Evolutionary conservation across 2,797 vertebrate species (phyloP), one percentile per base, ranked within the genome.

Genomic region (Ctenopoma kingsleyae): DNA sequence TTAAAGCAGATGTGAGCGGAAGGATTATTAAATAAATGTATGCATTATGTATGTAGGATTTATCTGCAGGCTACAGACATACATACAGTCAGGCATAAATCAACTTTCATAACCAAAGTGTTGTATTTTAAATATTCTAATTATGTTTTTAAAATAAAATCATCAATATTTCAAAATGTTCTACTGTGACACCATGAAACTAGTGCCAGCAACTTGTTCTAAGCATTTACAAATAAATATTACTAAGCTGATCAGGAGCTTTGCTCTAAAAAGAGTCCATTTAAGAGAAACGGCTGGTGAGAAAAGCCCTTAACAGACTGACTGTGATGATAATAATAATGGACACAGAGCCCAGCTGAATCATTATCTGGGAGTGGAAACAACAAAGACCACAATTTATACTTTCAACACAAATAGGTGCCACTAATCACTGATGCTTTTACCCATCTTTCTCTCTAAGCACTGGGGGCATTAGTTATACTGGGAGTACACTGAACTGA

Each of bases 311-410:
- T 3, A 46, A 41, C 19, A 48, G 12, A 44, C 36, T 35, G 16
- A 30, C 40, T 35, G n/a, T 17, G 41, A 46, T 19, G 25, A 58
- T 50, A 13, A 53, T 46, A 16, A 53, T 32, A 36, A 36, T 36
- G 17, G 49, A 53, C 25, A 47, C 23, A 50, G 30, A 64, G 49
- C 16, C 48, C 40, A 16, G 30, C 9, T 23, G 15, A 49, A 67
- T 55, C n/a, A 63, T 41, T 40, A 13, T 27, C 19, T n/a, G 12
- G 19, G 17, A 57, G 35, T 27, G 25, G 16, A 50, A 54, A 70
- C 25, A 55, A 48, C n/a, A 48, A 54, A 44, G 5, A 50, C 4
- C 3, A 11, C 2, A 38, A 43, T 25, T 50, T 49, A 58, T 11
- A 51, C 46, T 41, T 41, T 49, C 44, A 56, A 44, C 25, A 30